Base-by-base conservation (phyloP, 2,797 vertebrate species). In the Catamblyrhynchus diadema region DNA sequence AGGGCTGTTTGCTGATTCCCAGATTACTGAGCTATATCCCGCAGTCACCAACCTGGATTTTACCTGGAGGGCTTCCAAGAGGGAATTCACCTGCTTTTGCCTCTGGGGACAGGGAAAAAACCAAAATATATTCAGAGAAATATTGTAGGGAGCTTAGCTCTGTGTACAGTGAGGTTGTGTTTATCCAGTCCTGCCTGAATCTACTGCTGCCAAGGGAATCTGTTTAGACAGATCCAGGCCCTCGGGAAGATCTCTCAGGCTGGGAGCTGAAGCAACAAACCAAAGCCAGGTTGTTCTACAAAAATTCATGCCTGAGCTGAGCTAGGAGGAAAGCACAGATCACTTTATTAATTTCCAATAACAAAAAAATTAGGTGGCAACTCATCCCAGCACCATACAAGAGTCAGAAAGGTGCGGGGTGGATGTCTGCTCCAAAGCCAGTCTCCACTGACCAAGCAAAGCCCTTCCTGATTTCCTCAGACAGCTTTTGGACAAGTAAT, bases 361-460 rank as follows among this genome's bases (percentile, higher is more conserved):
- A n/a, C 4, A 67, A 56, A 86, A 51, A 37, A 30, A 32, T 13
- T 1, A 45, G 9, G 32, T 14, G 42, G 22, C 5, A 54, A 12
- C 12, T 61, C 62, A 32, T 79, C 8, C 10, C 33, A 69, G 18
- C 4, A 10, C 42, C 14, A 3, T 3, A 4, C 8, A 50, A 35
- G 10, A 1, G 3, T 42, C 3, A 0, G 32, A 14, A 39, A 83
- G 10, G 16, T 3, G 8, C 33, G 28, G 51, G 37, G 12, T 44
- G 37, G 12, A 23, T 41, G 11, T 17, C 16, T 51, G 6, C 21
- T 35, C 9, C 44, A 73, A 44, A 73, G 30, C 4, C 39, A 14
- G 4, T 8, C 22, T 27, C 19, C 30, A 28, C 3, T 14, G 39
- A 42, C 19, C 44, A 47, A 50, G 23, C 5, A 69, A 82, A 81